Percentiles rank a stretch among this genome's conserved stretches.
Conservation (phyloP, 92 coral and sea anemone species). For the Epizoanthus ramosus region DNA sequence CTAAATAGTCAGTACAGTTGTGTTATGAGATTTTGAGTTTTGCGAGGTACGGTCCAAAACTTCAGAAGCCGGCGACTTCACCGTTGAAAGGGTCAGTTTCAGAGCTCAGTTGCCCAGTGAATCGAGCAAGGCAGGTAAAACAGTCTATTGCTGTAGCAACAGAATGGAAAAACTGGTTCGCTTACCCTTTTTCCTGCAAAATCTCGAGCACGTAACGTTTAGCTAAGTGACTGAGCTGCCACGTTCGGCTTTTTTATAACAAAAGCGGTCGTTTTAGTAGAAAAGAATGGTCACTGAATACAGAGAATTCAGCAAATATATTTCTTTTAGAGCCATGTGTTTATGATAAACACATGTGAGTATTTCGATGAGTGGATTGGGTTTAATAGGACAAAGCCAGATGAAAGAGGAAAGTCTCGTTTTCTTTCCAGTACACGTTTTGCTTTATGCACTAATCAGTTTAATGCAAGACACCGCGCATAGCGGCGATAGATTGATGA, state of each 20-base stretch:
- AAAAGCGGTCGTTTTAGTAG: constrained; percentile 21
- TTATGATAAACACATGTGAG: constrained; percentile 46
- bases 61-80: too few species aligned
- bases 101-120: too few species aligned
- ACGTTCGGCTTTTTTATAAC: constrained; percentile 15
- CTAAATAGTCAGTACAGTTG: too few species aligned
- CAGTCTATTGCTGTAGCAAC: too few species aligned
- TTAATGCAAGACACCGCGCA: neutral
- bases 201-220: neutral
- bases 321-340: constrained; percentile 41
- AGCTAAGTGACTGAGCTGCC: neutral
- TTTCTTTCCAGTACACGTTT: neutral
- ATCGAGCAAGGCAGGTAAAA: too few species aligned
- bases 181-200: neutral
- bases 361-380: constrained; percentile 10
- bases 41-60: too few species aligned
- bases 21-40: too few species aligned
- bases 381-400: constrained; percentile 29
- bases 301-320: constrained; percentile 34
- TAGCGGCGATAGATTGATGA: too few species aligned
- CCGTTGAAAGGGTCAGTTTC: too few species aligned
- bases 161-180: too few species aligned
- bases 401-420: constrained; percentile 7
- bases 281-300: neutral
- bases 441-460: neutral